Conservation (phyloP, 2,113 vertebrate species). For the Alligator mississippiensis region DNA sequence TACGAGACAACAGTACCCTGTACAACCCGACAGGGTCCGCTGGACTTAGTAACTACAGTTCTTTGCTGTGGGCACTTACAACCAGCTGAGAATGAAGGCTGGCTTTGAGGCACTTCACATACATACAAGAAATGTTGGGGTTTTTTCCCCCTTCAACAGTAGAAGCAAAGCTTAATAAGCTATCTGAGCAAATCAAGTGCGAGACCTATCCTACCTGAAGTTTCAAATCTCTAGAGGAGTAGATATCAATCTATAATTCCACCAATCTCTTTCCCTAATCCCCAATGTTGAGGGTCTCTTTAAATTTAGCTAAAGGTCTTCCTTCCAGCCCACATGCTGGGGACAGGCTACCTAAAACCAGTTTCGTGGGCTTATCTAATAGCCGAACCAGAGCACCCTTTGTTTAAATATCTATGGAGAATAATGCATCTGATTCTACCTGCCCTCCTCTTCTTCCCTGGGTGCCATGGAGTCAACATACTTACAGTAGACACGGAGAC, state of each 20-base stretch:
- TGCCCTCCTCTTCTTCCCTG: background rate
- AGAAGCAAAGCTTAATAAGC: background rate
- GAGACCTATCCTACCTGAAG: background rate
- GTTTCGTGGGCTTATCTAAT: background rate
- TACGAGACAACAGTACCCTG: background rate
- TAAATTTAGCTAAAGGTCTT: background rate
- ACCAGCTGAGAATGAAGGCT: background rate
- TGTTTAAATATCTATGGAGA: background rate
- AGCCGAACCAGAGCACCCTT: background rate
- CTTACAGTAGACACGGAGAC: accelerated
- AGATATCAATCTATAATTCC: background rate
- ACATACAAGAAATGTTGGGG: background rate
- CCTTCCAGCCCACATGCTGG: background rate
- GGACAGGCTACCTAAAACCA: background rate
- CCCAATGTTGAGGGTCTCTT: background rate
- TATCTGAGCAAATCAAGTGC: background rate
- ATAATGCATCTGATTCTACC: too few species aligned
- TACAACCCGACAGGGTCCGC: background rate
- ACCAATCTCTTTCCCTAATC: background rate
- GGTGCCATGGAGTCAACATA: too few species aligned
- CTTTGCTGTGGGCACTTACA: background rate
- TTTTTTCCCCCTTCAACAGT: background rate
- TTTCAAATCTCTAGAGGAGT: background rate
- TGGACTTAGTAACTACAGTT: accelerated
- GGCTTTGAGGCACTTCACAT: background rate